phyloP scores from a whole-genome alignment of 2,113 vertebrate species.

The Gymnocephalus cernua region DNA sequence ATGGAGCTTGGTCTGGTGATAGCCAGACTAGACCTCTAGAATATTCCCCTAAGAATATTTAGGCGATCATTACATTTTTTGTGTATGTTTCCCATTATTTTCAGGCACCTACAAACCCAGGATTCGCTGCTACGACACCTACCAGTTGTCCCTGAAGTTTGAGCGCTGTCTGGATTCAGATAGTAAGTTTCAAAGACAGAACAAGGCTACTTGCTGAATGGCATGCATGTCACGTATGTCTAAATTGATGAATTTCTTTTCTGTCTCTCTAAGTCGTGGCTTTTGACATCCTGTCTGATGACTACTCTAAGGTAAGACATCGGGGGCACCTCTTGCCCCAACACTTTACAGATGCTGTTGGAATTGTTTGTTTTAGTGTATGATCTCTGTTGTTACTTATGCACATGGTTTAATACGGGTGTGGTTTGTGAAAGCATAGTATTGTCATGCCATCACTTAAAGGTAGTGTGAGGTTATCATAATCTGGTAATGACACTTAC shows the following conservation, averaged over 20 bases:
- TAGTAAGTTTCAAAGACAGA: conserved; percentile 79
- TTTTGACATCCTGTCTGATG: conserved; percentile 97
- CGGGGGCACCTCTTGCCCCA: no score
- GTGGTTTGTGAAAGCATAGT: neutral
- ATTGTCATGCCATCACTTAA: neutral
- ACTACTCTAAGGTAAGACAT: conserved; percentile 95
- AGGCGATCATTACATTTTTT: neutral
- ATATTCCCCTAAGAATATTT: neutral
- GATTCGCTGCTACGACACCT: conserved; percentile 95
- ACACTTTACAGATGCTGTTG: neutral
- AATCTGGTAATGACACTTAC: neutral
- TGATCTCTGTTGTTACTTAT: neutral
- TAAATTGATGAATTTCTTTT: conserved; percentile 36
- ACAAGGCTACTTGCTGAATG: neutral
- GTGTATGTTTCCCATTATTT: neutral
- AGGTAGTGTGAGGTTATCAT: neutral
- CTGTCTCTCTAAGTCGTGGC: conserved; percentile 88
- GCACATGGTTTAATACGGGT: neutral
- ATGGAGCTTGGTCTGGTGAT: no score
- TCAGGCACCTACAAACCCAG: conserved; percentile 97
- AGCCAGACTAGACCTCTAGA: no score
- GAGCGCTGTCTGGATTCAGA: conserved; percentile 97
- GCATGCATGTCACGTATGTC: neutral
- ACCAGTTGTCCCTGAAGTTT: conserved; percentile 97
- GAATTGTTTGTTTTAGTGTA: neutral